These are phyloP conservation scores for Odontocolon sp. DNA, from an alignment of 2,888 invertebrate species.

Conservation along the genomic window DNA sequence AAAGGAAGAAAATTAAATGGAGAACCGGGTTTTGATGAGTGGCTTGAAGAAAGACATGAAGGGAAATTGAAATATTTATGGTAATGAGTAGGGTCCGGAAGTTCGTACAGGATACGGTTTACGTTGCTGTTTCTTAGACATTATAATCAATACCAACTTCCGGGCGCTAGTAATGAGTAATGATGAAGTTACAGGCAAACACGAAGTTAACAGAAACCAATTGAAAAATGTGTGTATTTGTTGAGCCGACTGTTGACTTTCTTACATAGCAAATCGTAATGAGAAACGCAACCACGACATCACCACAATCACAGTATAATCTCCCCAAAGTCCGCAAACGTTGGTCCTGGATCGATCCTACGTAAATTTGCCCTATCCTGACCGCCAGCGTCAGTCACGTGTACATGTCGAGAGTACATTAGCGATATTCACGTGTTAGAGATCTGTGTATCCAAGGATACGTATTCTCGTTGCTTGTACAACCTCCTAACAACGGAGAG, in stretches of 20 bases:
- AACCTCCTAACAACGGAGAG: conserved; percentile 23
- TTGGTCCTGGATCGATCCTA: conserved; percentile 42
- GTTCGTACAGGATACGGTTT: no score
- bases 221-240: conserved; percentile 17
- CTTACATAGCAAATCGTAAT: conserved; percentile 25
- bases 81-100: no score
- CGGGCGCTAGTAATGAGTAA: no score
- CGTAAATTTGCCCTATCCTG: conserved; percentile 43
- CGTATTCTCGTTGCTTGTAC: conserved; percentile 33
- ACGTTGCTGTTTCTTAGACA: no score
- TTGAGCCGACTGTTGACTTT: not conserved
- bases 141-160: no score
- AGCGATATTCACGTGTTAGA: conserved; percentile 22
- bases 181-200: conserved; percentile 13
- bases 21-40: not conserved
- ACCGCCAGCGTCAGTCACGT: conserved; percentile 36
- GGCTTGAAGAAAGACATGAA: not conserved
- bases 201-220: not conserved
- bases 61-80: not conserved
- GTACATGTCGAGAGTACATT: conserved; percentile 17
- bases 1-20: conserved; percentile 25
- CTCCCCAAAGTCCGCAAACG: conserved; percentile 42
- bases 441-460: conserved; percentile 2
- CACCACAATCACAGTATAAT: conserved; percentile 18
- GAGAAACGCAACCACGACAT: conserved; percentile 7